A percentile compares a stretch with the other conserved stretches of the same genome.
Conservation (phyloP, 2,888 invertebrate species). For the Leucania comma region DNA sequence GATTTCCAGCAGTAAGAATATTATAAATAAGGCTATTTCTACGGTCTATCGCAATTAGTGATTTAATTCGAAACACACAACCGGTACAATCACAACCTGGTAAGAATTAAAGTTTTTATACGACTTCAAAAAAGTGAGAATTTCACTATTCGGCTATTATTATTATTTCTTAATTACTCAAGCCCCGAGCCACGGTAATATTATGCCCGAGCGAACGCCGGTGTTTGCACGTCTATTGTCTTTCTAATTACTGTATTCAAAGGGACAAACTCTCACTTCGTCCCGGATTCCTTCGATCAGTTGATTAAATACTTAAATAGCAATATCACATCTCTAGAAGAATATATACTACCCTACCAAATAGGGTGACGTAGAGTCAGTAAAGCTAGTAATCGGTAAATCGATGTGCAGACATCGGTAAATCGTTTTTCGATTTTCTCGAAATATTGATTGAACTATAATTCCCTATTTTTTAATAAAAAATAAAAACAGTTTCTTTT, state of each 20-base stretch:
- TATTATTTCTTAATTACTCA: too few species aligned
- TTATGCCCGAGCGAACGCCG: too few species aligned
- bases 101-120: constrained; percentile 17
- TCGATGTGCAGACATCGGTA: constrained; percentile 1
- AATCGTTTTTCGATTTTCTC: constrained; percentile 6
- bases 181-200: too few species aligned
- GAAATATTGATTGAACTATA: too few species aligned
- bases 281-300: background rate
- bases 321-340: background rate
- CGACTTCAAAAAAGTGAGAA: too few species aligned
- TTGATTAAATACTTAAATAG: background rate
- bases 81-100: background rate
- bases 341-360: constrained; percentile 6
- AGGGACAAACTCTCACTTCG: too few species aligned
- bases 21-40: background rate
- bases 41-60: background rate
- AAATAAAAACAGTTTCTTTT: too few species aligned
- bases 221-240: too few species aligned
- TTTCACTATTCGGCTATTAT: too few species aligned
- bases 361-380: background rate
- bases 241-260: too few species aligned
- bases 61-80: background rate
- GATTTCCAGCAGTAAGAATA: background rate
- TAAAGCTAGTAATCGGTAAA: background rate
- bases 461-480: too few species aligned